These are phyloP conservation scores for Meganola albula DNA, from an alignment of 2,888 invertebrate genomes.

Conservation along the genomic window DNA sequence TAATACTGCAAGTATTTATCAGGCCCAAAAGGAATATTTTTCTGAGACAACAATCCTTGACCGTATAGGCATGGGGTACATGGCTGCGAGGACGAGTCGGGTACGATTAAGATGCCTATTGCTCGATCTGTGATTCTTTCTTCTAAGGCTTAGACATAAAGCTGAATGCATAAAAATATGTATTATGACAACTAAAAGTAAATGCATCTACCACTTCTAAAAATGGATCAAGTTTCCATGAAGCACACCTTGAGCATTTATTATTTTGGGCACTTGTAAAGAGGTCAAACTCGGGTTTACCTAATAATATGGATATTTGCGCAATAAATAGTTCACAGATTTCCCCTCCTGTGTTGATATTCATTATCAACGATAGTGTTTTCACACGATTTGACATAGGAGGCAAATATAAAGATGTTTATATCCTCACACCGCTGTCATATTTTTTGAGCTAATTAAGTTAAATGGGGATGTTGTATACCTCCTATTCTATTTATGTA, in stretches of 20 bases:
- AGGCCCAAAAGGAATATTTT: slow-evolving; percentile 16
- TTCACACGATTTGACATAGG: slow-evolving; percentile 11
- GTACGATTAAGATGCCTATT: slow-evolving; percentile 20
- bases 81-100: slow-evolving; percentile 23
- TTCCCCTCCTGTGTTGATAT: slow-evolving; percentile 15
- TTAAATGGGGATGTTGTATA: slow-evolving; percentile 2
- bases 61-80: slow-evolving; percentile 24
- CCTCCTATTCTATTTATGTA: slow-evolving; percentile 8
- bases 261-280: slow-evolving; percentile 17
- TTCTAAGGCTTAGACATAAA: not conserved
- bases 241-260: slow-evolving; percentile 16
- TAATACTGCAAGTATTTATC: slow-evolving; percentile 15
- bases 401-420: slow-evolving; percentile 4
- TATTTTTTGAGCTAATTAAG: slow-evolving; percentile 3
- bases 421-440: slow-evolving; percentile 11
- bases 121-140: not conserved
- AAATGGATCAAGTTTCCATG: slow-evolving; percentile 17
- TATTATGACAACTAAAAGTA: slow-evolving; percentile 12
- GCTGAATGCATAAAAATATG: slow-evolving; percentile 1
- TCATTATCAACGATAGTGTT: slow-evolving; percentile 6
- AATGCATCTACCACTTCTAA: slow-evolving; percentile 15
- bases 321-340: slow-evolving; percentile 8
- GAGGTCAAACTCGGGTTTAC: slow-evolving; percentile 15
- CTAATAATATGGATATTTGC: slow-evolving; percentile 9
- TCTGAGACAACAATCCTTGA: slow-evolving; percentile 11